Percentiles rank a stretch among this genome's conserved stretches.
These are phyloP conservation scores for Mactra quadrangularis DNA, from an alignment of 1,140 invertebrate genomes.

Conservation along the genomic window DNA sequence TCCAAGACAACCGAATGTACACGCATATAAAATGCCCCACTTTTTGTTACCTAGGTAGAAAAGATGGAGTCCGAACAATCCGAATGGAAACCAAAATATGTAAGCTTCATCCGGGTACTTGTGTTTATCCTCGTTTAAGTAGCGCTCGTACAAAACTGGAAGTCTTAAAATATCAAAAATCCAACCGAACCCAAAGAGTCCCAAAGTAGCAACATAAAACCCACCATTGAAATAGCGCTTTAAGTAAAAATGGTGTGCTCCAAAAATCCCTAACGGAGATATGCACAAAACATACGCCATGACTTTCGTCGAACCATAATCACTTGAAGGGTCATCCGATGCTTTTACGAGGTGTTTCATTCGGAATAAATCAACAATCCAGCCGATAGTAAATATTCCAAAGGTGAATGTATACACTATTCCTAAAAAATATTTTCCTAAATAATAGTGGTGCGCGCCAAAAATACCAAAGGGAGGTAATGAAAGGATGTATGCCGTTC, in stretches of 20 bases:
- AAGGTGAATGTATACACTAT: slow-evolving; percentile 55
- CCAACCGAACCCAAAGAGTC: slow-evolving; percentile 62
- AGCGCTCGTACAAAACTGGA: slow-evolving; percentile 52
- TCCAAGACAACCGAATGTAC: slow-evolving; percentile 52
- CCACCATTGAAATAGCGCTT: slow-evolving; percentile 51
- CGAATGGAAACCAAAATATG: slow-evolving; percentile 60
- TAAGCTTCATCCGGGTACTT: slow-evolving; percentile 64
- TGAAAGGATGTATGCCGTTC: slow-evolving; percentile 48
- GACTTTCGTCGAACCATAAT: slow-evolving; percentile 46
- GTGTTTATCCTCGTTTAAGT: slow-evolving; percentile 47
- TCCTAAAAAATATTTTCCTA: slow-evolving; percentile 49
- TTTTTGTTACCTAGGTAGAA: slow-evolving; percentile 52
- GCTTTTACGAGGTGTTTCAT: slow-evolving; percentile 54
- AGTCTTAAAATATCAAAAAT: slow-evolving; percentile 60
- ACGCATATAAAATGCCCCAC: slow-evolving; percentile 59
- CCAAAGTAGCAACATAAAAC: slow-evolving; percentile 49
- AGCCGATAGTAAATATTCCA: slow-evolving; percentile 60
- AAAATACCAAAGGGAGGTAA: slow-evolving; percentile 58
- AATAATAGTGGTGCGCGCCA: slow-evolving; percentile 65
- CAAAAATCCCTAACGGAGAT: slow-evolving; percentile 54
- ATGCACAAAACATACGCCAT: slow-evolving; percentile 55
- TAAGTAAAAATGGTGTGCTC: slow-evolving; percentile 64
- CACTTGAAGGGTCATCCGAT: slow-evolving; percentile 39
- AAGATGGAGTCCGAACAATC: slow-evolving; percentile 65
- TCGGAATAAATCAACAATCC: slow-evolving; percentile 58